Conservation (phyloP, 2,888 invertebrate species). For the Incurvaria masculella region DNA sequence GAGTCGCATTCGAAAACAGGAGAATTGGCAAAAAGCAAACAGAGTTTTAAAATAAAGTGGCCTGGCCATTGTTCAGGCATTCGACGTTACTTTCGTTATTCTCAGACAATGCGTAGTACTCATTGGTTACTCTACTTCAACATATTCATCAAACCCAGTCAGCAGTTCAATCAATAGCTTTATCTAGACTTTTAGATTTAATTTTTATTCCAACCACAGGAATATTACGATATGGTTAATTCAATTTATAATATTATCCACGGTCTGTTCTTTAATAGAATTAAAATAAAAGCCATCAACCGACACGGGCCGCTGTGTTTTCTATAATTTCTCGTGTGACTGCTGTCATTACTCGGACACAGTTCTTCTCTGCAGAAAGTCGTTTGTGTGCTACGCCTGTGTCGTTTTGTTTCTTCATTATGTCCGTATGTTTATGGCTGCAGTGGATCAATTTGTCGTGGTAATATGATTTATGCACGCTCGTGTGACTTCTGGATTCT, state of each 20-base stretch:
- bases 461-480: slow-evolving; percentile 11
- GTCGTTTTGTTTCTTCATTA: not conserved
- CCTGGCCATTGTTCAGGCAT: no score
- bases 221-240: slow-evolving; percentile 38
- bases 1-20: no score
- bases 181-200: not conserved
- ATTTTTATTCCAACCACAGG: slow-evolving; percentile 20
- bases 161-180: not conserved
- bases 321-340: not conserved
- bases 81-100: no score
- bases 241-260: slow-evolving; percentile 24
- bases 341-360: not conserved
- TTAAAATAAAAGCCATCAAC: not conserved
- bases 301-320: not conserved
- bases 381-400: not conserved
- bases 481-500: slow-evolving; percentile 7
- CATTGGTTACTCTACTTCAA: no score
- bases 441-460: slow-evolving; percentile 7
- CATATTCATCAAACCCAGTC: not conserved
- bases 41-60: no score
- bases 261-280: not conserved
- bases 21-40: no score
- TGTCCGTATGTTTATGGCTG: slow-evolving; percentile 4
- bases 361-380: not conserved
- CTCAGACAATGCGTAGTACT: no score